These are phyloP conservation scores for Diarsia mendica DNA, from an alignment of 2,888 invertebrate genomes.

Conservation along the genomic window DNA sequence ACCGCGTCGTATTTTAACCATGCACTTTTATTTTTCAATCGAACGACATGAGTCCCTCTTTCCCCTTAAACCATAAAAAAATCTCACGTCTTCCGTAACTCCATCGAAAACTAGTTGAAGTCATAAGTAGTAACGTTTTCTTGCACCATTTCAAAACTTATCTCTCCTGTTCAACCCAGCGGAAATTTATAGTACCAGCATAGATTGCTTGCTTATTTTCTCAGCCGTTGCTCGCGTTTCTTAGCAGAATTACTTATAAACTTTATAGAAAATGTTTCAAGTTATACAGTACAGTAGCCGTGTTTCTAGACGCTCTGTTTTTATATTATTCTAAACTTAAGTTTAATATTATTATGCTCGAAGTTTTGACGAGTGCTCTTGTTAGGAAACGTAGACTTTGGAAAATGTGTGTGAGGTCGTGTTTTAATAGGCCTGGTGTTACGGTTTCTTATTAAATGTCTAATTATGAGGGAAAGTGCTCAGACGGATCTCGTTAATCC, in stretches of 20 bases:
- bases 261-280: constrained; percentile 49
- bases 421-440: background rate
- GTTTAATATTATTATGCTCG: constrained; percentile 30
- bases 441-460: background rate
- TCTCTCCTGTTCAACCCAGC: constrained; percentile 21
- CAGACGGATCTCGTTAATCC: background rate
- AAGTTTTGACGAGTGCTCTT: constrained; percentile 23
- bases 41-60: background rate
- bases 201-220: constrained; percentile 61
- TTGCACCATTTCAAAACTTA: constrained; percentile 57
- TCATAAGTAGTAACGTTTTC: constrained; percentile 34
- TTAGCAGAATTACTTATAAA: constrained; percentile 61
- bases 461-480: background rate
- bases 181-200: constrained; percentile 54
- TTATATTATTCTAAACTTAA: constrained; percentile 36
- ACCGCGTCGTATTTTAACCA: background rate
- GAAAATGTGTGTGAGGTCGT: background rate
- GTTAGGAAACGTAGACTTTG: background rate
- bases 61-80: background rate
- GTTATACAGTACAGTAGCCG: constrained; percentile 34
- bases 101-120: constrained; percentile 27
- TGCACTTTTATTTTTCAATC: background rate
- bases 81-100: background rate
- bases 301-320: constrained; percentile 42
- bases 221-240: constrained; percentile 40